These are phyloP conservation scores for Falcunculus frontatus DNA, from an alignment of 2,113 vertebrate genomes.

Conservation along the genomic window DNA sequence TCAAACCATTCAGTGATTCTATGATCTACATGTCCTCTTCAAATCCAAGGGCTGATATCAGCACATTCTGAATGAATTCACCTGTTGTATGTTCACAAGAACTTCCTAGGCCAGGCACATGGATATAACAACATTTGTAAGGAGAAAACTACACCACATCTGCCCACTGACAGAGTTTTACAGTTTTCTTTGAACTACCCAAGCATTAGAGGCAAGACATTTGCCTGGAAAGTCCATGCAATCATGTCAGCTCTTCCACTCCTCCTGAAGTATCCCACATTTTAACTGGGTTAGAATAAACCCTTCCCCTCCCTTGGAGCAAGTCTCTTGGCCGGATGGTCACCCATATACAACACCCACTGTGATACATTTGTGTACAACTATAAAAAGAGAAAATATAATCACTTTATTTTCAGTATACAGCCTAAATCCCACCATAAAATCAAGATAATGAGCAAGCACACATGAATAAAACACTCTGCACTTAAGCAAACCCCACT, in stretches of 20 bases:
- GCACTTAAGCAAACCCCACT: neutral
- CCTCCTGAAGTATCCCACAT: neutral
- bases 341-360: neutral
- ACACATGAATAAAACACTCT: constrained; percentile 55
- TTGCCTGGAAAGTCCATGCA: neutral
- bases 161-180: neutral
- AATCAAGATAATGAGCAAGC: constrained; percentile 29
- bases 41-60: neutral
- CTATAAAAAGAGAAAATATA: constrained; percentile 52
- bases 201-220: neutral
- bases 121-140: rapidly evolving
- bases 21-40: neutral
- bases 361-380: neutral
- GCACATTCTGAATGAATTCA: neutral
- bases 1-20: neutral
- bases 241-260: neutral
- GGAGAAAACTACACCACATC: neutral
- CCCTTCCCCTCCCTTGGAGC: neutral
- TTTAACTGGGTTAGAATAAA: neutral
- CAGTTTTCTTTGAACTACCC: neutral
- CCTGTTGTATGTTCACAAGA: neutral
- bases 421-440: constrained; percentile 39
- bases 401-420: constrained; percentile 70
- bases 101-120: neutral
- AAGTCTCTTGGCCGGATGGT: neutral